Conservation (phyloP, 2,797 vertebrate genomes). For the Aphelocoma californica region DNA sequence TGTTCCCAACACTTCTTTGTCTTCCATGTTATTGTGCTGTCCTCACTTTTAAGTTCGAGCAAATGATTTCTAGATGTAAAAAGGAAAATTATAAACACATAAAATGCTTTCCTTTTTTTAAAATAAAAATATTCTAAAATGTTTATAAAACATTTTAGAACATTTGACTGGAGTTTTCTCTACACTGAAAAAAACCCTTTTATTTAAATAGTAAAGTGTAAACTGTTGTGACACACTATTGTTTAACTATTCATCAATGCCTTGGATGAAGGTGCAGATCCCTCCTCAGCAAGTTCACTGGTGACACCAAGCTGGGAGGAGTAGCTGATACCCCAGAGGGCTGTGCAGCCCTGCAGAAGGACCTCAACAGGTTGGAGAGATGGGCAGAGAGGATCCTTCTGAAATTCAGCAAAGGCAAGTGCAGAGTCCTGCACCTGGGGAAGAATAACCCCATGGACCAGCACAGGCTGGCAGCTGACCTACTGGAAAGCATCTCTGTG, state of each 20-base stretch:
- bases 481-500: not conserved
- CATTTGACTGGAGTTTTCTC: not conserved
- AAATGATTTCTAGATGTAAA: not conserved
- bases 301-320: fast-evolving
- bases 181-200: not conserved
- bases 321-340: fast-evolving
- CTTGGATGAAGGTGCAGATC: not conserved
- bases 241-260: not conserved
- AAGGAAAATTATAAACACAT: not conserved
- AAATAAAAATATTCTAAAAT: not conserved
- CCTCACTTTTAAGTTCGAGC: not conserved
- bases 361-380: fast-evolving
- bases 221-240: not conserved
- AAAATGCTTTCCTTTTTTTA: not conserved
- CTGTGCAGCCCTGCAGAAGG: not conserved
- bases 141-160: not conserved
- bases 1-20: not conserved
- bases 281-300: not conserved
- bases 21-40: not conserved
- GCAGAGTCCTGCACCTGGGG: not conserved
- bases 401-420: fast-evolving
- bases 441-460: not conserved
- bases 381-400: not conserved
- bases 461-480: fast-evolving
- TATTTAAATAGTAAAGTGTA: not conserved